phyloP scores from a whole-genome alignment of 2,113 vertebrate genomes.

The Chaetorhynchus papuensis region DNA sequence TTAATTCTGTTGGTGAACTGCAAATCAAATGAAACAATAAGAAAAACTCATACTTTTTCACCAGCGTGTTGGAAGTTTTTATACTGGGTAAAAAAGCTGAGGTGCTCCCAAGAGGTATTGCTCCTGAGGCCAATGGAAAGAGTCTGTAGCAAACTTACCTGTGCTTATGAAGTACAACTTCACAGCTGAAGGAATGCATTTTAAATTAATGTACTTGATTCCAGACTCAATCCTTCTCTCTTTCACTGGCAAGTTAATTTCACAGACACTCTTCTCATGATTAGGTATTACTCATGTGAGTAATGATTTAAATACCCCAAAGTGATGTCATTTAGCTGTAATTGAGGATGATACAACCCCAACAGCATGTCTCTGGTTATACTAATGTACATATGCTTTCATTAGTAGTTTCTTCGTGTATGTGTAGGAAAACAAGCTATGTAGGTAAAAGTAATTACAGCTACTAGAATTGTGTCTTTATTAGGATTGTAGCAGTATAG shows the following conservation, averaged over 20 bases:
- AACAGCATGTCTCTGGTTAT: background rate
- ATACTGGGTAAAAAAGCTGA: background rate
- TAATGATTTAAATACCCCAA: conserved; percentile 28
- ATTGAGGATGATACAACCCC: conserved; percentile 19
- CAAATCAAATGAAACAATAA: background rate
- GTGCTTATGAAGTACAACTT: background rate
- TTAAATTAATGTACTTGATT: background rate
- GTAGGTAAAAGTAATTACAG: background rate
- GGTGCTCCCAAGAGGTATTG: background rate
- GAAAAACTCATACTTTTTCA: background rate
- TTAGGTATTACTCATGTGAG: conserved; percentile 37
- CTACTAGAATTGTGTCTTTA: background rate
- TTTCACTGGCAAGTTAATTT: conserved; percentile 25
- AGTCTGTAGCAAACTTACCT: background rate
- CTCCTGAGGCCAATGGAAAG: background rate
- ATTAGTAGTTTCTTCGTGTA: background rate
- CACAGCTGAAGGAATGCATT: background rate
- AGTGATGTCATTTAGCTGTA: conserved; percentile 38
- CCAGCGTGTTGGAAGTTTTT: background rate
- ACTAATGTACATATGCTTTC: background rate
- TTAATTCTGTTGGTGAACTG: background rate
- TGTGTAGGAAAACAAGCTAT: background rate
- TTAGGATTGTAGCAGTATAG: background rate
- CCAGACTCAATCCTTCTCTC: background rate
- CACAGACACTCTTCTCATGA: conserved; percentile 7